These are phyloP conservation scores for Chrysodeixis includens DNA, from an alignment of 2,888 invertebrate species.

Conservation along the genomic window DNA sequence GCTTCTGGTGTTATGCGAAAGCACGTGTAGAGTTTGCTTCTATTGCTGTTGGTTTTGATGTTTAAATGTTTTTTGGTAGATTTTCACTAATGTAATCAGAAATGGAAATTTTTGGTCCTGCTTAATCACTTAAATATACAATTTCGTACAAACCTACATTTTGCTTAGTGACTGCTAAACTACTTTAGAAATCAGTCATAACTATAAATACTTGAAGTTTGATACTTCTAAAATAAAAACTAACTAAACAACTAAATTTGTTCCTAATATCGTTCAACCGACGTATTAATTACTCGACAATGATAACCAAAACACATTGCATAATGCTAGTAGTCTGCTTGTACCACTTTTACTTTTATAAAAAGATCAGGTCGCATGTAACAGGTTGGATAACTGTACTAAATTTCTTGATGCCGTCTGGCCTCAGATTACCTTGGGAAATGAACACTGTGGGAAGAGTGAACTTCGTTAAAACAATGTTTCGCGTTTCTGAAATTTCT, in stretches of 20 bases:
- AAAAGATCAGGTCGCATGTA: slow-evolving; percentile 29
- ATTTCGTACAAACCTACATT: too few species aligned
- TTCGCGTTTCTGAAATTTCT: slow-evolving; percentile 41
- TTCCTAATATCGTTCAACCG: not conserved
- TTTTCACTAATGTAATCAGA: too few species aligned
- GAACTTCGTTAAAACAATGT: slow-evolving; percentile 40
- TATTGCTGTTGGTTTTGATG: not conserved
- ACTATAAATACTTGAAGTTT: too few species aligned
- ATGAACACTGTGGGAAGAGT: slow-evolving; percentile 47
- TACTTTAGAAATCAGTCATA: too few species aligned
- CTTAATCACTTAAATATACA: too few species aligned
- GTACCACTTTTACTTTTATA: slow-evolving; percentile 55
- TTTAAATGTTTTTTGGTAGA: too few species aligned
- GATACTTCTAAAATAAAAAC: not conserved
- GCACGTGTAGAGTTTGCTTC: not conserved
- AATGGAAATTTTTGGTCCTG: too few species aligned
- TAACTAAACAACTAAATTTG: not conserved
- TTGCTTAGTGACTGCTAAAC: too few species aligned
- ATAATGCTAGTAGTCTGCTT: slow-evolving; percentile 26
- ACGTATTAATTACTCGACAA: slow-evolving; percentile 25
- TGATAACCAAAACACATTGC: slow-evolving; percentile 29
- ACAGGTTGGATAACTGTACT: slow-evolving; percentile 52
- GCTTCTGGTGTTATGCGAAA: not conserved
- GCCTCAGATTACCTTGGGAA: slow-evolving; percentile 51
- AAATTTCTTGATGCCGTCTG: slow-evolving; percentile 34